Evolutionary conservation across 2,113 vertebrate species (phyloP).

Genomic region (Saguinus imperator): DNA sequence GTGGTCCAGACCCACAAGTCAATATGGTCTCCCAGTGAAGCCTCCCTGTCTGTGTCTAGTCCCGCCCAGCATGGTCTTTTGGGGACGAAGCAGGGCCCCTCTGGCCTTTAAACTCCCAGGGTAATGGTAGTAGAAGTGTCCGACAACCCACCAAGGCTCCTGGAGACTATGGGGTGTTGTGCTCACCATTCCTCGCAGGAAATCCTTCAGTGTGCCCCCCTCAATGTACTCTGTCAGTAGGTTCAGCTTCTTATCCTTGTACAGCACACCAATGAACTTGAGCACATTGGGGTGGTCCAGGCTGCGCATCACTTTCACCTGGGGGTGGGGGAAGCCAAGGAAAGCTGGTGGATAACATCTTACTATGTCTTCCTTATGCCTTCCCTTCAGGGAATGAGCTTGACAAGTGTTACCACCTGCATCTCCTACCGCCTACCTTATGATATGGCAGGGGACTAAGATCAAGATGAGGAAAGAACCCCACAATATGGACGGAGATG

Average conservation of each 20-base stretch:
- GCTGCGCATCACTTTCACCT: conserved; percentile 99
- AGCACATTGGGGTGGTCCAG: conserved; percentile 96
- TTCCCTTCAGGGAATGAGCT: not conserved
- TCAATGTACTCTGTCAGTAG: conserved; percentile 97
- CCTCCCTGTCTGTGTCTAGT: not conserved
- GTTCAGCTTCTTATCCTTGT: conserved; percentile 98
- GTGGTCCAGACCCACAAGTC: not conserved
- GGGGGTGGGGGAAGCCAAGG: not conserved
- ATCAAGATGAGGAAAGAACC: not conserved
- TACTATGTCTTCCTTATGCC: not conserved
- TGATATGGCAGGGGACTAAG: not conserved
- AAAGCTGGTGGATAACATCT: not conserved
- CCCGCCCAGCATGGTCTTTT: not conserved
- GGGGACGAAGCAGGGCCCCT: not conserved
- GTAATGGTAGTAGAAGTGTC: not conserved
- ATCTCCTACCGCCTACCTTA: not conserved
- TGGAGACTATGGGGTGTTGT: not conserved
- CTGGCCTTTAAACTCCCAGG: not conserved
- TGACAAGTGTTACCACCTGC: too few relatives aligned
- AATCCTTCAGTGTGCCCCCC: conserved; percentile 96
- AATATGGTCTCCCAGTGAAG: not conserved
- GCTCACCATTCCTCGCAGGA: conserved; percentile 92
- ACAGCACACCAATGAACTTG: conserved; percentile 96
- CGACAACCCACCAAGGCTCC: not conserved
- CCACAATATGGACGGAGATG: not conserved